Conservation (phyloP, 2,888 invertebrate genomes). For the Rhorus exstirpatorius region DNA sequence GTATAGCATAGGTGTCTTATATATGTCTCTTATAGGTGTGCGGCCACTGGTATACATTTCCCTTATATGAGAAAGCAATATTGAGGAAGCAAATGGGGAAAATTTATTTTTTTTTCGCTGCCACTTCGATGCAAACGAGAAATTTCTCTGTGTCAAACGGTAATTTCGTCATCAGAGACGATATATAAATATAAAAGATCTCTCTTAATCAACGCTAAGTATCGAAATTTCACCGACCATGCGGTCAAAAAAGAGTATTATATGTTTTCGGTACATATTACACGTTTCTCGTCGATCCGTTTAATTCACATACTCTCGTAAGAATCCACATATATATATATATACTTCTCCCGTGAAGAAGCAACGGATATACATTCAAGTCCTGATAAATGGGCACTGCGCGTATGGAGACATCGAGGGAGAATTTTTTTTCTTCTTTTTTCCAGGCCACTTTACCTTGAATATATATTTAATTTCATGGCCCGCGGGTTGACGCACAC, state of each 20-base stretch:
- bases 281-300: neutral
- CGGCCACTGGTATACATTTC: too few species aligned
- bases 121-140: neutral
- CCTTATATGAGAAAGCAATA: too few species aligned
- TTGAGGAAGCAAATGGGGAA: too few species aligned
- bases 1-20: too few species aligned
- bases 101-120: neutral
- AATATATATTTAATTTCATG: conserved; percentile 38
- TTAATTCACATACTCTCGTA: conserved; percentile 41
- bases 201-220: conserved; percentile 60
- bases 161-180: conserved; percentile 26
- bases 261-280: conserved; percentile 36
- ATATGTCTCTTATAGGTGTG: too few species aligned
- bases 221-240: conserved; percentile 44
- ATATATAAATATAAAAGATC: conserved; percentile 25
- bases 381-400: too few species aligned
- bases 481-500: conserved; percentile 26
- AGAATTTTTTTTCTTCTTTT: too few species aligned
- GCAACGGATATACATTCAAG: too few species aligned
- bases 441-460: conserved; percentile 26
- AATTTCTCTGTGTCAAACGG: conserved; percentile 3
- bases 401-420: too few species aligned
- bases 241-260: too few species aligned
- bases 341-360: neutral
- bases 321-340: too few species aligned